A percentile compares a stretch with the other conserved stretches of the same genome.
Evolutionary conservation across 2,113 vertebrate species (phyloP).

Genomic region (Poicephalus meyeri): DNA sequence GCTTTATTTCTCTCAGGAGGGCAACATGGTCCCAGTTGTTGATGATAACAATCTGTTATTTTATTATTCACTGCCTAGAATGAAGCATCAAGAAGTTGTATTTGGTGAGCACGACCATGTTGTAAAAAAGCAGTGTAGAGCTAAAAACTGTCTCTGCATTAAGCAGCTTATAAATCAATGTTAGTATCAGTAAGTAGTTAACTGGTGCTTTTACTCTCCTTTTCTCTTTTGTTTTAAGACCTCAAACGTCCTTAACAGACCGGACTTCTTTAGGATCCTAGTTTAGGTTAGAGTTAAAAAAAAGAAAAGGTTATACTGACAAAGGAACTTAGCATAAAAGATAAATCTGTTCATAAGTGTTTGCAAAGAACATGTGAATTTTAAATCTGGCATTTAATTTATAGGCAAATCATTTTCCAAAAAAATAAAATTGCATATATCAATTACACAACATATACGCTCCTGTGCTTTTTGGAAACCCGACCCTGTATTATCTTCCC

Average conservation of each 20-base stretch:
- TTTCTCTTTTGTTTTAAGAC: background rate
- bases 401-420: background rate
- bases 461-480: background rate
- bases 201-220: background rate
- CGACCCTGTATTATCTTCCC: background rate
- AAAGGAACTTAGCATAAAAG: background rate
- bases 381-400: background rate
- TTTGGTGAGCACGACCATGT: background rate
- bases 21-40: accelerated
- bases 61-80: background rate
- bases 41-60: background rate
- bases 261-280: background rate
- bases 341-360: background rate
- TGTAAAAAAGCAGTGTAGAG: background rate
- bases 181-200: background rate
- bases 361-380: background rate
- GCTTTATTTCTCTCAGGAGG: background rate
- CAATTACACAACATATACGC: background rate
- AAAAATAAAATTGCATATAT: background rate
- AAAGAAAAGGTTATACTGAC: background rate
- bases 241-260: background rate
- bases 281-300: background rate
- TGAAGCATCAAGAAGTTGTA: background rate
- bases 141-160: background rate
- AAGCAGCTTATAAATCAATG: background rate